phyloP scores from a whole-genome alignment of 2,888 invertebrate species.

The Drosophila macrospina region DNA sequence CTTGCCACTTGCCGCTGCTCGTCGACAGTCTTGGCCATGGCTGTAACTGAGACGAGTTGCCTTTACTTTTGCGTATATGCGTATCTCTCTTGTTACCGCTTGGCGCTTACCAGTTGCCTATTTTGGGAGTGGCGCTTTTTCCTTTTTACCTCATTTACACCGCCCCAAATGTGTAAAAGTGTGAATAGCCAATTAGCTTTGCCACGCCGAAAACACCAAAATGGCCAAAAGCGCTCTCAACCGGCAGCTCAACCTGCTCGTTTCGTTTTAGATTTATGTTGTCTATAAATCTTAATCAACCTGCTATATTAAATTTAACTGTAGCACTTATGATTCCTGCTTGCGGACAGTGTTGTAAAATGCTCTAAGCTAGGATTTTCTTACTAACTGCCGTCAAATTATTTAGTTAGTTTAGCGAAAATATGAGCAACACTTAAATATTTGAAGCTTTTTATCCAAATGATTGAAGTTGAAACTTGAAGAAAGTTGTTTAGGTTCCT shows the following conservation, averaged over 20 bases:
- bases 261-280: slow-evolving; percentile 9
- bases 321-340: slow-evolving; percentile 4
- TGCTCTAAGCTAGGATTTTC: too few relatives aligned
- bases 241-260: not conserved
- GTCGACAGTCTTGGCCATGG: slow-evolving; percentile 4
- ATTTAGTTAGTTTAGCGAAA: not conserved
- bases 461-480: too few relatives aligned
- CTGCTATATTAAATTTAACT: slow-evolving; percentile 2
- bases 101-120: slow-evolving; percentile 80
- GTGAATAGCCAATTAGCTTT: slow-evolving; percentile 79
- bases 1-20: slow-evolving; percentile 6
- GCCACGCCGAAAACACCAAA: slow-evolving; percentile 20
- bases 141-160: slow-evolving; percentile 70
- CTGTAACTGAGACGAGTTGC: slow-evolving; percentile 11
- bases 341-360: not conserved
- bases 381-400: too few relatives aligned
- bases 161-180: slow-evolving; percentile 74
- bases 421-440: not conserved
- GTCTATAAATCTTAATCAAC: slow-evolving; percentile 21
- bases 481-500: too few relatives aligned
- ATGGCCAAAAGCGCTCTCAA: slow-evolving; percentile 45
- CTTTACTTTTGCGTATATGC: slow-evolving; percentile 40
- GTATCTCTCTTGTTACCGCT: slow-evolving; percentile 41
- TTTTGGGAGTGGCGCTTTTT: slow-evolving; percentile 81
- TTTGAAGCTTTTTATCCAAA: too few relatives aligned